These are phyloP conservation scores for Zele albiditarsus DNA, from an alignment of 2,888 invertebrate genomes.

Conservation along the genomic window DNA sequence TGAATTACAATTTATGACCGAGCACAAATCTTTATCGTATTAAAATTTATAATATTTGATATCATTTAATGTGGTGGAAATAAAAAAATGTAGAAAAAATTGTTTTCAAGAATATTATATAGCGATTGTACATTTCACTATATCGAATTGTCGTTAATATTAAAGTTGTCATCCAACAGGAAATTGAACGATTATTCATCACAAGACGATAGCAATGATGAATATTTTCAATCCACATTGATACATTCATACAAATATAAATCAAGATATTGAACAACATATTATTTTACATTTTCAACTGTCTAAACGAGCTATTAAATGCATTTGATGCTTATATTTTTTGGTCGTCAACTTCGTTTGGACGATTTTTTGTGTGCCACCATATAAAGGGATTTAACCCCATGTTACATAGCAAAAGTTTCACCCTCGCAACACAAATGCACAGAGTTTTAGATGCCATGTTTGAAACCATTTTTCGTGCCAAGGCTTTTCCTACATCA, in stretches of 20 bases:
- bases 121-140: neutral
- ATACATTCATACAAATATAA: neutral
- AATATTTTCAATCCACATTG: neutral
- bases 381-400: conserved; percentile 19
- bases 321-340: conserved; percentile 3
- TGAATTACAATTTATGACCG: too few species aligned
- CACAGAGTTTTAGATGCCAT: neutral
- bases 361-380: conserved; percentile 24
- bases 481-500: neutral
- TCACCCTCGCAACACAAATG: conserved; percentile 11
- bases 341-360: conserved; percentile 22
- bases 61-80: too few species aligned
- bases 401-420: conserved; percentile 12
- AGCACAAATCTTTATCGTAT: too few species aligned
- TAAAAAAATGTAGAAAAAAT: neutral
- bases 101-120: neutral
- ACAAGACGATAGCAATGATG: neutral
- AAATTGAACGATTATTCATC: neutral
- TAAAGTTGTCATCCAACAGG: neutral
- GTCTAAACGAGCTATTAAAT: conserved; percentile 10
- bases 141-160: neutral
- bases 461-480: conserved; percentile 21
- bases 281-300: neutral
- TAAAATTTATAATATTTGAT: too few species aligned
- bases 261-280: neutral